These are phyloP conservation scores for Lynx canadensis DNA, from an alignment of 2,113 vertebrate species.

Conservation along the genomic window DNA sequence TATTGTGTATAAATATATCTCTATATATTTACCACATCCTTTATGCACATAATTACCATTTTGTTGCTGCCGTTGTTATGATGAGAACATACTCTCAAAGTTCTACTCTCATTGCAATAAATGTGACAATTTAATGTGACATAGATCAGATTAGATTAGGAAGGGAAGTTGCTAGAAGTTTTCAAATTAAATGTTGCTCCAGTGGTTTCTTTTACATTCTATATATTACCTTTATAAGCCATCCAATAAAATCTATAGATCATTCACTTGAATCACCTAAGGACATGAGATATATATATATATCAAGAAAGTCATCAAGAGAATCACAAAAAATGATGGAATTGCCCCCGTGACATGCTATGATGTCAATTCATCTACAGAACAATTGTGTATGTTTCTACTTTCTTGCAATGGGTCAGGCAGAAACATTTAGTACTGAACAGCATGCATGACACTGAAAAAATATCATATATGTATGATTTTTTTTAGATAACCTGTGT, in stretches of 20 bases:
- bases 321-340: constrained; percentile 69
- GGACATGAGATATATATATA: constrained; percentile 64
- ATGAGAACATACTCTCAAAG: not conserved
- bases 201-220: constrained; percentile 50
- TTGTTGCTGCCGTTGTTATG: not conserved
- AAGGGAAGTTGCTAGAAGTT: not conserved
- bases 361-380: constrained; percentile 76
- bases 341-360: constrained; percentile 80
- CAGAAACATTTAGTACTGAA: constrained; percentile 81
- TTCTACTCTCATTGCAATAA: not conserved
- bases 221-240: constrained; percentile 66
- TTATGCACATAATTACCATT: not conserved
- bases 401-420: constrained; percentile 83
- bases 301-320: constrained; percentile 64
- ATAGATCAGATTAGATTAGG: not conserved
- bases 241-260: constrained; percentile 63
- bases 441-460: constrained; percentile 87
- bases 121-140: not conserved
- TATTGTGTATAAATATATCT: not conserved
- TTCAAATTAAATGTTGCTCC: constrained; percentile 53
- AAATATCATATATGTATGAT: constrained; percentile 82
- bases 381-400: constrained; percentile 69
- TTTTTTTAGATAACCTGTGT: constrained; percentile 87
- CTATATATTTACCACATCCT: not conserved
- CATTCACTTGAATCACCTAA: constrained; percentile 82